Base-by-base conservation (phyloP, 2,888 invertebrate species). In the Horisme vitalbata region DNA sequence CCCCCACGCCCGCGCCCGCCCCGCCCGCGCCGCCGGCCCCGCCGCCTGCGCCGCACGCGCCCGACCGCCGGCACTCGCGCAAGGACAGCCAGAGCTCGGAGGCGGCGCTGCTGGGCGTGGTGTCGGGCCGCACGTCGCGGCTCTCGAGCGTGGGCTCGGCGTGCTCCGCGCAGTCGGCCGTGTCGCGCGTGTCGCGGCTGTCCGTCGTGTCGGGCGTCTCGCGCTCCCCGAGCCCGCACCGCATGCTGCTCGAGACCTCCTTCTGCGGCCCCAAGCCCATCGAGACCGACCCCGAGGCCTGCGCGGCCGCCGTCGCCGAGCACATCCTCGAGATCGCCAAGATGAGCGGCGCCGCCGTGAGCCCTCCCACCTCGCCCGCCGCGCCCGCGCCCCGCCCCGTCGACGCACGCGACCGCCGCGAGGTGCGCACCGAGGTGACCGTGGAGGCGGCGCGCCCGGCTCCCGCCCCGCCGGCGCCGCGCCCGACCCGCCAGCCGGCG, bases 181-280 rank as follows among this genome's bases (percentile, higher is more conserved):
- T 69, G 41, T 75, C 79, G 45, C 81, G 71, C 31, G 70, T 78
- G 32, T 86, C 83, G n/a, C 78, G 81, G 11, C 73, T 89, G 2
- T 89, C 90, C 1, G 86, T 76, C 7, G 91, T 87, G 44, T 92
- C 92, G 8, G 90, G 84, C 30, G 71, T 86, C 12, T 93, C 93
- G 3, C 92, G 95, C 51, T 95, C 95, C 18, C 96, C 97, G 1
- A 96, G 96, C 8, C 97, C 97, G n/a, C 96, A 97, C 86, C 95
- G 95, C 78, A 96, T 96, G 93, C 90, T 96, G 41, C 90, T 97
- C 46, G 97, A 97, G 83, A 97, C 97, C 0, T 96, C 96, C 0
- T 97, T 97, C 77, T 97, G 96, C 79, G 97, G 97, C 0, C 94
- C 94, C 35, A 96, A 95, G 68, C 94, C 95, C 0, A 91, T 91